Base-by-base conservation (phyloP, 2,888 invertebrate genomes). In the Brenthis hecate region DNA sequence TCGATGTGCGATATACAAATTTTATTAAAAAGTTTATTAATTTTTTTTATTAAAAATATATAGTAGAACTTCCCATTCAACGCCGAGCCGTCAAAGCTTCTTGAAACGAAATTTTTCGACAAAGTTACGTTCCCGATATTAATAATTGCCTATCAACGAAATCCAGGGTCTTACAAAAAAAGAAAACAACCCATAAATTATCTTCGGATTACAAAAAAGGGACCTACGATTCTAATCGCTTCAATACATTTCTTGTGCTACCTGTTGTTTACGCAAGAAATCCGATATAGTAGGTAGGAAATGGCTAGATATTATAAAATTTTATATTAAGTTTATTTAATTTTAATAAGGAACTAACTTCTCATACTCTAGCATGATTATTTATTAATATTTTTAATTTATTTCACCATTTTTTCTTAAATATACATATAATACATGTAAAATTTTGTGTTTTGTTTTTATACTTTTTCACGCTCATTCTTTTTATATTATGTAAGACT, bases 181-280 rank as follows among this genome's bases (percentile, higher is more conserved):
- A 50, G 50, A 69, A 58, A 66, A 67, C 65, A 63, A 69, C 68
- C 73, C 72, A 76, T 76, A 74, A 73, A 77, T 76, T 76, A 77
- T 76, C 67, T 74, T 74, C 56, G 69, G 68, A 62, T 69, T 65
- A 69, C 56, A 74, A 75, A 73, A 69, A 73, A 63, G 16, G 65
- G 36, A 43, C 47, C 51, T 53, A 54, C 73, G 83, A 80, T 77
- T 81, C 80, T 85, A 85, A 89, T 87, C 87, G 85, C 80, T 79
- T 77, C 80, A 77, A 77, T 83, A 82, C 81, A 74, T 85, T 85
- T 86, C 78, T 75, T 70, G 65, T 73, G 84, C 90, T 90, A 88
- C 89, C 89, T 89, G 88, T 83, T 54, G 62, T 62, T 62, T 62
- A 62, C 14, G 51, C 80, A 80, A 76, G 73, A 68, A 72, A 66